Evolutionary conservation across 2,113 vertebrate species (phyloP).

Genomic region (Cercopithecus mona): DNA sequence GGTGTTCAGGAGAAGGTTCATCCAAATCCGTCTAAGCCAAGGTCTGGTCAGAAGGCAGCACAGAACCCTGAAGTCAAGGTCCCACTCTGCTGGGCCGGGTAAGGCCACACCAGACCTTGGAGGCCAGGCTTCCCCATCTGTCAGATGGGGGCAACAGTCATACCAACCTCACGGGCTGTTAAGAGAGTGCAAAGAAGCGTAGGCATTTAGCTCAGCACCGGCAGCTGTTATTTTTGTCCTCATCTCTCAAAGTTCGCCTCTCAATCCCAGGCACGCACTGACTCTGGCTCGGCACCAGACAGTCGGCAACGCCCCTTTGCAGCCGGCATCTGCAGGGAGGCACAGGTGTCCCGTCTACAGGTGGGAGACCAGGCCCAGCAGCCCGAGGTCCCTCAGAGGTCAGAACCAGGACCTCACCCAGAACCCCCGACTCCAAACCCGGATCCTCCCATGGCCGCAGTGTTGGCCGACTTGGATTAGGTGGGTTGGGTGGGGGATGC

Average conservation of each 20-base stretch:
- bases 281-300: neutral
- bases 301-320: neutral
- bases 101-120: neutral
- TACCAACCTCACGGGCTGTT: neutral
- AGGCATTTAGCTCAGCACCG: neutral
- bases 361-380: neutral
- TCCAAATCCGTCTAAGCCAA: neutral
- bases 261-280: neutral
- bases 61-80: neutral
- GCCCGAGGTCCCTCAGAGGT: neutral
- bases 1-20: neutral
- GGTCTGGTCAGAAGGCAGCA: neutral
- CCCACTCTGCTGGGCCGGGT: neutral
- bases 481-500: too few species aligned
- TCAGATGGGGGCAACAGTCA: neutral
- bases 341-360: neutral
- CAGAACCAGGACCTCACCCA: neutral
- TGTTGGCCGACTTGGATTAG: neutral
- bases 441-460: neutral
- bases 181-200: neutral
- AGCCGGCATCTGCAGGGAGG: neutral
- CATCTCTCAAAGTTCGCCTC: neutral
- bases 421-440: too few species aligned
- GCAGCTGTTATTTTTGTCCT: neutral
- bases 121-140: neutral